phyloP scores from a whole-genome alignment of 2,113 vertebrate species.

The Pangasianodon hypophthalmus region DNA sequence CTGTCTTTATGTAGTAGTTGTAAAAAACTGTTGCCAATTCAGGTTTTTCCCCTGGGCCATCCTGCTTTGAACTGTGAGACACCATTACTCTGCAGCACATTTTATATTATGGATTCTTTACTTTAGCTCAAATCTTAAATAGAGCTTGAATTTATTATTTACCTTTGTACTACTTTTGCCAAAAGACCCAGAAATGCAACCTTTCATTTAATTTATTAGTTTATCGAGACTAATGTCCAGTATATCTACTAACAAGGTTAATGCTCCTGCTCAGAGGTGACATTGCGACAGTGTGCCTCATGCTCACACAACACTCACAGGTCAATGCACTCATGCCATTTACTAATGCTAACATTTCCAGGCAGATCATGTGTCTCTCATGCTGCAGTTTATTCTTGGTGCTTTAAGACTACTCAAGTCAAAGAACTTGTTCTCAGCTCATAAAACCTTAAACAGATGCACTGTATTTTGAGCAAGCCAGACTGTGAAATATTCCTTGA shows the following conservation, averaged over 20 bases:
- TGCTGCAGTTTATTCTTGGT: slow-evolving; percentile 46
- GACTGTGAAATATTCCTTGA: too few relatives aligned
- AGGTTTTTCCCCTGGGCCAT: background rate
- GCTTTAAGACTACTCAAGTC: slow-evolving; percentile 54
- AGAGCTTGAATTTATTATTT: background rate
- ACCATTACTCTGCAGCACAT: background rate
- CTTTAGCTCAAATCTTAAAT: background rate
- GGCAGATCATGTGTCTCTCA: slow-evolving; percentile 42
- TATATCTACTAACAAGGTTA: slow-evolving; percentile 4
- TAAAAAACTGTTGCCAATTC: background rate
- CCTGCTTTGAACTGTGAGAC: background rate
- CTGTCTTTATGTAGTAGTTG: background rate
- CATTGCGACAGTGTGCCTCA: slow-evolving; percentile 26
- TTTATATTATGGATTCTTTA: background rate
- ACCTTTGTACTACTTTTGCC: background rate
- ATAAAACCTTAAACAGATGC: slow-evolving; percentile 51
- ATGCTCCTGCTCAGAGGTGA: slow-evolving; percentile 14
- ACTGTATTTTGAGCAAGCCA: slow-evolving; percentile 4
- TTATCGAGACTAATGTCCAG: background rate
- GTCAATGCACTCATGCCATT: slow-evolving; percentile 3
- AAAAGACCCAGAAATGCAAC: background rate
- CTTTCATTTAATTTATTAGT: background rate
- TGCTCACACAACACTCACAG: slow-evolving; percentile 37
- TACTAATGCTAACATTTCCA: slow-evolving; percentile 33
- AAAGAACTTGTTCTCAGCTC: slow-evolving; percentile 59